Base-by-base conservation (phyloP, 2,113 vertebrate genomes). In the Oncorhynchus keta region DNA sequence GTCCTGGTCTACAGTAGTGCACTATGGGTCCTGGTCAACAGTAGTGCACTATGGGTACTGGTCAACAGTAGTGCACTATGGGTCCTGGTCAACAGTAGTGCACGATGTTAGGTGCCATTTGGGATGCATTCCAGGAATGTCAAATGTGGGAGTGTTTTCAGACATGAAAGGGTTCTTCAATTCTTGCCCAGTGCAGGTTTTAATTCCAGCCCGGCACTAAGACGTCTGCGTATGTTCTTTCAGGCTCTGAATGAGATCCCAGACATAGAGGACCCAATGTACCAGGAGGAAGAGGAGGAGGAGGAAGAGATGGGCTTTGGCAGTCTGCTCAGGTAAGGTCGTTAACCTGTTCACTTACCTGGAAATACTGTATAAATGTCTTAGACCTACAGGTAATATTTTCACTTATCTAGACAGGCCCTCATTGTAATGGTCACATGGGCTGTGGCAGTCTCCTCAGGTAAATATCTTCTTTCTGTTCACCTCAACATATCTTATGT, bases 241-340 rank as follows among this genome's bases (percentile, higher is more conserved):
- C 83, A 95, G 94, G 93, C 93, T 18, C 89, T 95, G 59, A 91
- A 93, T 81, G 93, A 94, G 87, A 90, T 94, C 65, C 90, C 84
- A 1, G 92, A 92, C 76, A 75, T 70, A 73, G 92, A 91, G 57
- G 90, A 69, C 4, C 74, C 69, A 48, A 66, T 81, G 32, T 92
- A 93, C 76, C 84, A 94, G 79, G 97, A 98, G 79, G 97, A 98
- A 79, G 96, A 98, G 78, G 97, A 98, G 79, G 96, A 98, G 78
- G 97, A 98, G 78, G 97, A 98, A 80, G 97, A 99, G 87, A 92
- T 92, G 81, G 89, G 92, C 74, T 94, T 93, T 68, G 97, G 97
- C 80, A 97, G 95, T 87, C 95, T 99, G 85, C 96, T 98, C 89
- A 97, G 97, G 97, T 99, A 89, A 11, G 7, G 59, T 16, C 1